Base-by-base conservation (phyloP, 1,140 invertebrate species). In the Trichogramma pretiosum region DNA sequence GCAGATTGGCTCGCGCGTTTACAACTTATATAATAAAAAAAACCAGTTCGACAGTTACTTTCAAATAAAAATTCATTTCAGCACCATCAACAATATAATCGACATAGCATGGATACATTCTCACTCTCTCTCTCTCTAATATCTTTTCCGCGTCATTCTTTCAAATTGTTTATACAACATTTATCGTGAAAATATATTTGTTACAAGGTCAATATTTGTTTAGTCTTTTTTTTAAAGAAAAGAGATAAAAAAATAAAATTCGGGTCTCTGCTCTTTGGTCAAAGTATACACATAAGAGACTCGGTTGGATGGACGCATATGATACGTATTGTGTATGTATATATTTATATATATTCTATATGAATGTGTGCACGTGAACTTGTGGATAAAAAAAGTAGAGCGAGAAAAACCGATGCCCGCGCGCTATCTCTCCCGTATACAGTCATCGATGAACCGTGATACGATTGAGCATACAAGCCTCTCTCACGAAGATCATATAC, bases 321-420 rank as follows among this genome's bases (percentile, higher is more conserved):
- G n/a, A n/a, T n/a, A n/a, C n/a, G n/a, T n/a, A n/a, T n/a, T n/a
- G n/a, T n/a, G n/a, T n/a, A n/a, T n/a, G n/a, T n/a, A n/a, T n/a
- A n/a, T n/a, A n/a, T n/a, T n/a, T n/a, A n/a, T n/a, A n/a, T n/a
- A n/a, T n/a, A n/a, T n/a, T n/a, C n/a, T n/a, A n/a, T n/a, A n/a
- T n/a, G n/a, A n/a, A n/a, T n/a, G n/a, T n/a, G n/a, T n/a, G n/a
- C n/a, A n/a, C n/a, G n/a, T n/a, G n/a, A n/a, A n/a, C 24, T 17
- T 37, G 48, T 33, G 3, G n/a, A 41, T 1, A 14, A 21, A 44
- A 45, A 50, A 51, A 51, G 38, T 51, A 51, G 49, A 46, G 49
- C 43, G 49, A 50, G 30, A 46, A 51, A 41, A 51, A 51, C 44
- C 49, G 43, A 51, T 51, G 49, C 43, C 38, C 43, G 49, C 49